Percentiles rank a stretch among this genome's conserved stretches.
Evolutionary conservation across 1,140 invertebrate genomes (phyloP).

Genomic region (Drosophila busckii): DNA sequence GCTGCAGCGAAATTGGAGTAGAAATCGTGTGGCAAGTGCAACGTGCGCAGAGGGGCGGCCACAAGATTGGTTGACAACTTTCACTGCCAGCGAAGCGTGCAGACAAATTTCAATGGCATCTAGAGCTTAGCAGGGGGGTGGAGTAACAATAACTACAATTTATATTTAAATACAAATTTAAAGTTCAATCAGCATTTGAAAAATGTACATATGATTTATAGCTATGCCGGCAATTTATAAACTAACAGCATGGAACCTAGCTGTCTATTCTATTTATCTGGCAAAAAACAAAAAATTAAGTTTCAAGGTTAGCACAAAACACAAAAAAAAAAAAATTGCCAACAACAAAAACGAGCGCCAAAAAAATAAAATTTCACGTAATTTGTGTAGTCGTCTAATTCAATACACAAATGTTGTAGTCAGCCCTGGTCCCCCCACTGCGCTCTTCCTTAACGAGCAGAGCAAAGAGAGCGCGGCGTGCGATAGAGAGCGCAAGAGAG

Average conservation of each 20-base stretch:
- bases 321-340: constrained; percentile 17
- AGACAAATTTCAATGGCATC: no score
- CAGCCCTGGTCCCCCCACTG: not conserved
- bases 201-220: no score
- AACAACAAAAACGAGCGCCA: constrained; percentile 61
- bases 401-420: constrained; percentile 67
- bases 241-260: constrained; percentile 9
- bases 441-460: no score
- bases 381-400: constrained; percentile 70
- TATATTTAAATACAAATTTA: no score
- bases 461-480: constrained; percentile 3
- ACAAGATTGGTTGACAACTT: constrained; percentile 32
- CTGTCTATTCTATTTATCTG: constrained; percentile 37
- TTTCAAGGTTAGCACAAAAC: constrained; percentile 63
- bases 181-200: no score
- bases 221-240: constrained; percentile 10
- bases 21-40: constrained; percentile 15
- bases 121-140: no score
- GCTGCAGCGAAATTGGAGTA: constrained; percentile 33
- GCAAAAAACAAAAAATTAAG: constrained; percentile 22
- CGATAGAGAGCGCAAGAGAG: constrained; percentile 7
- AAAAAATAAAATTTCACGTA: constrained; percentile 57
- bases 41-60: not conserved
- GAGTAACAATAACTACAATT: no score
- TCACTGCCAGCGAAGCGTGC: constrained; percentile 36